Evolutionary conservation across 2,797 vertebrate species (phyloP), one percentile per base, ranked within the genome.

Genomic region (Carapus acus): DNA sequence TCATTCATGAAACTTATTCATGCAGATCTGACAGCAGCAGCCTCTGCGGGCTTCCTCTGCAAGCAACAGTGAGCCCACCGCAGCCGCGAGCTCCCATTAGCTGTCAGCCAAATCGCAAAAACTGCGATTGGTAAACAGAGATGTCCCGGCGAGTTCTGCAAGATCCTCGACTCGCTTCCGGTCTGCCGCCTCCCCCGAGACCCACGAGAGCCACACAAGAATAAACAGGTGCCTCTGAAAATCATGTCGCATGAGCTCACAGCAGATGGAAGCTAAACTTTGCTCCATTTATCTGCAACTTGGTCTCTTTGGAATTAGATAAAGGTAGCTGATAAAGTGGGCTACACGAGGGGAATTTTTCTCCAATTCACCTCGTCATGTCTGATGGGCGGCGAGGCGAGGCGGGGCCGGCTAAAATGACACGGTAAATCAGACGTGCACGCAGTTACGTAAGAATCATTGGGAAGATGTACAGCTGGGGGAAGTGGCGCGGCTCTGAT

Each of bases 241-340:
- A 78, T 24, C 31, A 39, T 47, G 67, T 49, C 22, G 53, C 62
- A 15, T 39, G 47, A 27, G 44, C 56, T 58, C 24, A 12, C 54
- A 62, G 70, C 85, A 86, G 86, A 85, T 85, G 86, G 86, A 72
- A 49, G 56, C 75, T 63, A 72, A 62, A 67, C 40, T 51, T 53
- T 33, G 81, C 81, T 82, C 75, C 76, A 84, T 86, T 83, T 85
- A 75, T 74, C 70, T 67, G 68, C 57, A 65, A 72, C 64, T 66
- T 78, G 75, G 71, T 70, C 68, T 76, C 76, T 74, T 37, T 73
- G 75, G 70, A 74, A 77, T 77, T 46, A 77, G 61, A 79, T 77
- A 79, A 64, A 72, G 74, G 73, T 71, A 76, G n/a, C 44, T 31
- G 65, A 63, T 70, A 71, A 57, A 41, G 54, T 38, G 51, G 62